Percentiles rank a stretch among this genome's conserved stretches.
Evolutionary conservation across 2,888 invertebrate genomes (phyloP).

Genomic region (Therioaphis trifolii): DNA sequence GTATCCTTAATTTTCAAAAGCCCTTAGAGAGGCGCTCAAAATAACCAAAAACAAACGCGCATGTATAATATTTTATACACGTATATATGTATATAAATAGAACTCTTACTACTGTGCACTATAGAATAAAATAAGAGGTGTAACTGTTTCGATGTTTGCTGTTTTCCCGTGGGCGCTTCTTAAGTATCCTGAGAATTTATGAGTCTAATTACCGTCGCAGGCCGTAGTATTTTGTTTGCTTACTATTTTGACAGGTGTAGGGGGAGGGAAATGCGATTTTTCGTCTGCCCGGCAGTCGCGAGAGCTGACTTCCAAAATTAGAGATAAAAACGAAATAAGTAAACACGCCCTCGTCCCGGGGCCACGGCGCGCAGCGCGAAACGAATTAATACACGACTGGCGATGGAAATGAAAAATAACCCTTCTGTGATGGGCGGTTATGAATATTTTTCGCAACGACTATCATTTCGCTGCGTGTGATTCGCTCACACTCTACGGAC

Average conservation of each 20-base stretch:
- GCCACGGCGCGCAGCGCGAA: background rate
- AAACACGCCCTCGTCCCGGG: background rate
- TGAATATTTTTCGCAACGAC: background rate
- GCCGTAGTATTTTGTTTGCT: conserved; percentile 42
- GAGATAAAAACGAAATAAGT: conserved; percentile 17
- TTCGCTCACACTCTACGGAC: background rate
- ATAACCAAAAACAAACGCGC: conserved; percentile 28
- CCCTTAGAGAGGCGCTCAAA: conserved; percentile 10
- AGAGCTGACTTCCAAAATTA: conserved; percentile 28
- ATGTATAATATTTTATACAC: no score
- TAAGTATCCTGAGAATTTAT: conserved; percentile 52
- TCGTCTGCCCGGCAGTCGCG: background rate
- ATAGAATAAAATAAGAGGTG: conserved; percentile 48
- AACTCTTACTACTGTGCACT: background rate
- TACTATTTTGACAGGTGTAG: conserved; percentile 52
- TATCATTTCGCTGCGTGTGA: background rate
- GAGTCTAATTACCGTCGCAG: conserved; percentile 47
- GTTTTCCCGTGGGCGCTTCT: conserved; percentile 40
- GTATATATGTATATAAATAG: background rate
- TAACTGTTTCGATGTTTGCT: conserved; percentile 46
- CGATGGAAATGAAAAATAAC: background rate
- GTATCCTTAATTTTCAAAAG: conserved; percentile 11
- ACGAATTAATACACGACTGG: background rate
- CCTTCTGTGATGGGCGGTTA: background rate
- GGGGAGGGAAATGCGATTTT: conserved; percentile 55